Evolutionary conservation across 2,888 invertebrate genomes (phyloP).

Genomic region (Stenichneumon culpator): DNA sequence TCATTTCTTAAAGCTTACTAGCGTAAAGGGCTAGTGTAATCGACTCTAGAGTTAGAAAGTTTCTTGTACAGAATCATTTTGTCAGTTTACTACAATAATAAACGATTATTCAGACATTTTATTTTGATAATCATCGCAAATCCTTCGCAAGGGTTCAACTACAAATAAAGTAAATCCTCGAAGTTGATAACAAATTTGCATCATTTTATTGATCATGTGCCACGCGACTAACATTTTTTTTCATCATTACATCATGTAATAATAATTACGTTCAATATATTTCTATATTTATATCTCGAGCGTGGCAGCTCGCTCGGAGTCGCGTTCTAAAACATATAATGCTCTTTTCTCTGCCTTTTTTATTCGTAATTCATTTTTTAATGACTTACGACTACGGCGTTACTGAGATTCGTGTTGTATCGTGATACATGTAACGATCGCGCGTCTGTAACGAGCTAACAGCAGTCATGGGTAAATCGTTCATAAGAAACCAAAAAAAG

Average conservation of each 20-base stretch:
- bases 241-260: constrained; percentile 37
- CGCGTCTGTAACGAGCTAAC: background rate
- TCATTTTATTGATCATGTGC: constrained; percentile 45
- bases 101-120: no score
- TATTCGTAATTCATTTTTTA: background rate
- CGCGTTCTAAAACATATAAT: constrained; percentile 34
- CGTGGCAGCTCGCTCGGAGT: constrained; percentile 14
- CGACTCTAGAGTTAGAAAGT: background rate
- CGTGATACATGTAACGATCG: constrained; percentile 39
- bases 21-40: background rate
- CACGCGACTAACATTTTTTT: constrained; percentile 49
- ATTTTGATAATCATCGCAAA: no score
- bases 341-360: constrained; percentile 4
- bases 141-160: background rate
- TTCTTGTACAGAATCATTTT: background rate
- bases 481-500: no score
- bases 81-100: background rate
- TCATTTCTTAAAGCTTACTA: background rate
- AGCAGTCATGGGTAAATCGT: background rate
- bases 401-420: constrained; percentile 29
- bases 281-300: constrained; percentile 39
- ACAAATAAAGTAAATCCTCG: constrained; percentile 18
- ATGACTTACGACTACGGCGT: constrained; percentile 39
- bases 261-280: constrained; percentile 39
- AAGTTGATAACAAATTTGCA: constrained; percentile 53